Percentiles rank a stretch among this genome's conserved stretches.
Evolutionary conservation across 2,113 vertebrate genomes (phyloP).

Genomic region (Hypocryptadius cinnamomeus): DNA sequence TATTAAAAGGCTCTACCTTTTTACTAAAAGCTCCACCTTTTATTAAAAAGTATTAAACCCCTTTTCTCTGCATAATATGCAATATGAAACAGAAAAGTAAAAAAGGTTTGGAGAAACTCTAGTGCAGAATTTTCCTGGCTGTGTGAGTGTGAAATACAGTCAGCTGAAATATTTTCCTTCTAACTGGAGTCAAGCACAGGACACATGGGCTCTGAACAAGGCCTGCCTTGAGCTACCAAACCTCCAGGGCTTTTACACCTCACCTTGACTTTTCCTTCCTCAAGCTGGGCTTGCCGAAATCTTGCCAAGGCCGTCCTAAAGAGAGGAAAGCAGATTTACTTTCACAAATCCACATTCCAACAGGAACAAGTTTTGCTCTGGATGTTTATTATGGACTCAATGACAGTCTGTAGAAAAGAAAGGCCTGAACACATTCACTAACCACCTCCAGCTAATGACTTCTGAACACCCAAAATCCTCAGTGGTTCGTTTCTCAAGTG

Average conservation of each 20-base stretch:
- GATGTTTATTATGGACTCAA: background rate
- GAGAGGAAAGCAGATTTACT: background rate
- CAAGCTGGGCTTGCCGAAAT: conserved; percentile 94
- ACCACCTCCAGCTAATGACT: fast-evolving
- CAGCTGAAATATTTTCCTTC: background rate
- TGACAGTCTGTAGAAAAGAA: background rate
- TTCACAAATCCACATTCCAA: background rate
- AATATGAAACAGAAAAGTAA: background rate
- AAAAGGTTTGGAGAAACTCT: background rate
- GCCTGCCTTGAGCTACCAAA: background rate
- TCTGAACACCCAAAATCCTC: background rate
- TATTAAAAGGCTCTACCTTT: background rate
- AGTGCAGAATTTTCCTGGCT: background rate
- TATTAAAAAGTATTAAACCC: background rate
- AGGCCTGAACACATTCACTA: background rate
- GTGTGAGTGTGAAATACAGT: background rate
- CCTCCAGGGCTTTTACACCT: background rate
- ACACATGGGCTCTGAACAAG: fast-evolving
- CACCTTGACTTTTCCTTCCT: conserved; percentile 96
- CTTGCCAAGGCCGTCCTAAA: conserved; percentile 93
- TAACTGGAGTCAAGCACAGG: background rate
- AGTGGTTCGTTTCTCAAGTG: background rate
- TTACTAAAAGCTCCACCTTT: background rate
- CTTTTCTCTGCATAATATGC: background rate
- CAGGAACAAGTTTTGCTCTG: background rate